A percentile compares a stretch with the other conserved stretches of the same genome.
Evolutionary conservation across 1,140 invertebrate genomes (phyloP).

Genomic region (Drosophila funebris): DNA sequence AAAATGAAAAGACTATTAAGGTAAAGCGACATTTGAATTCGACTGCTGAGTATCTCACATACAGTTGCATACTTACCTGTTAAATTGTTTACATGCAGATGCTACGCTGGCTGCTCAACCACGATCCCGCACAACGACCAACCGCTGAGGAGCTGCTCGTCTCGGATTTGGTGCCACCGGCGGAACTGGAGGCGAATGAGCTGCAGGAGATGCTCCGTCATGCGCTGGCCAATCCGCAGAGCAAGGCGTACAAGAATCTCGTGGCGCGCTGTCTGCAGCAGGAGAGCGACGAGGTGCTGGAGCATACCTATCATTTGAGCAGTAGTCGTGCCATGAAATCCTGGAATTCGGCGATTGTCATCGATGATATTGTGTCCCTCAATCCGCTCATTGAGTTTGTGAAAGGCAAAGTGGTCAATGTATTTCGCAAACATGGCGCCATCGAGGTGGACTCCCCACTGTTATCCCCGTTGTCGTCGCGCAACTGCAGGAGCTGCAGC

Average conservation of each 20-base stretch:
- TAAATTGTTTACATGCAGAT: slow-evolving; percentile 39
- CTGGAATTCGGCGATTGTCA: slow-evolving; percentile 72
- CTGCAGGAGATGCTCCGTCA: slow-evolving; percentile 91
- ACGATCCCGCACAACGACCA: slow-evolving; percentile 92
- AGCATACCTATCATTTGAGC: slow-evolving; percentile 91
- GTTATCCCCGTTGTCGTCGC: slow-evolving; percentile 88
- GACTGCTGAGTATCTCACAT: neutral
- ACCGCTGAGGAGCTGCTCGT: slow-evolving; percentile 92
- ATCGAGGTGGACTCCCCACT: slow-evolving; percentile 90
- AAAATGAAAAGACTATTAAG: slow-evolving; percentile 81
- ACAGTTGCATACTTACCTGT: neutral
- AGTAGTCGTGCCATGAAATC: slow-evolving; percentile 79
- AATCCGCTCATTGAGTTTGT: slow-evolving; percentile 79
- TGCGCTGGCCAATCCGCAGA: slow-evolving; percentile 91
- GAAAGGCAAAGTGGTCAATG: slow-evolving; percentile 85
- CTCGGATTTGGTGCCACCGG: slow-evolving; percentile 91
- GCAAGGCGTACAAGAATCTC: slow-evolving; percentile 92
- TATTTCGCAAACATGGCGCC: slow-evolving; percentile 92
- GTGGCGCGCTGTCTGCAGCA: slow-evolving; percentile 89
- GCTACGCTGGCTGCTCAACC: slow-evolving; percentile 90
- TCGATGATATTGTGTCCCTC: slow-evolving; percentile 81
- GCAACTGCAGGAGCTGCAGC: slow-evolving; percentile 78
- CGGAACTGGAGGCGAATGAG: slow-evolving; percentile 90
- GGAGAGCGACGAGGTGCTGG: slow-evolving; percentile 87
- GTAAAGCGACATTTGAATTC: neutral